These are phyloP conservation scores for Podarcis siculus DNA, from an alignment of 2,797 vertebrate species.

Conservation along the genomic window DNA sequence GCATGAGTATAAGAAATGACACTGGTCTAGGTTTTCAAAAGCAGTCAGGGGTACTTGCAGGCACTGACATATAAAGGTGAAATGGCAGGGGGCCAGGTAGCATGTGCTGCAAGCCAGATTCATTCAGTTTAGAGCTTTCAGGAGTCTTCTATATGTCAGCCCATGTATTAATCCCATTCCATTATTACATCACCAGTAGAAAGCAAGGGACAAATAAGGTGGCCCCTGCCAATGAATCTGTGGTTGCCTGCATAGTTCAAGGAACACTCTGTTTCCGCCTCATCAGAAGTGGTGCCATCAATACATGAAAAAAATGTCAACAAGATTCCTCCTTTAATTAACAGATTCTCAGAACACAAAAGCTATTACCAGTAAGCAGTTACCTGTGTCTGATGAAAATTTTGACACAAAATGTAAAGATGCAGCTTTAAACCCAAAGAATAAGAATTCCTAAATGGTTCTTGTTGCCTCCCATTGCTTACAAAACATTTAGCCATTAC, in stretches of 20 bases:
- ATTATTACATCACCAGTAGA: not conserved
- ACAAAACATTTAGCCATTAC: conserved; percentile 31
- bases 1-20: not conserved
- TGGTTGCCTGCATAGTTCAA: not conserved
- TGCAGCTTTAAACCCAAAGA: not conserved
- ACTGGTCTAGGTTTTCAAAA: not conserved
- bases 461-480: conserved; percentile 36
- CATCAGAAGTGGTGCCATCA: not conserved
- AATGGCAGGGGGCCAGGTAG: not conserved
- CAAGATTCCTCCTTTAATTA: conserved; percentile 9
- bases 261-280: not conserved
- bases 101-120: not conserved
- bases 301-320: conserved; percentile 23
- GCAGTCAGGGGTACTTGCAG: not conserved
- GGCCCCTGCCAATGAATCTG: not conserved
- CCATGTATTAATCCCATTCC: not conserved
- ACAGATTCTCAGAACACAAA: conserved; percentile 21
- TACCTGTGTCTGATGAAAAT: not conserved
- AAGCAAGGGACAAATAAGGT: not conserved
- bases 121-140: not conserved
- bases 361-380: not conserved
- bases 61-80: not conserved
- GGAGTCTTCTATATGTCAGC: not conserved
- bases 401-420: conserved; percentile 23
- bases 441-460: conserved; percentile 40